Conservation (phyloP, 2,888 invertebrate species). For the Hydrotaea diabolus region DNA sequence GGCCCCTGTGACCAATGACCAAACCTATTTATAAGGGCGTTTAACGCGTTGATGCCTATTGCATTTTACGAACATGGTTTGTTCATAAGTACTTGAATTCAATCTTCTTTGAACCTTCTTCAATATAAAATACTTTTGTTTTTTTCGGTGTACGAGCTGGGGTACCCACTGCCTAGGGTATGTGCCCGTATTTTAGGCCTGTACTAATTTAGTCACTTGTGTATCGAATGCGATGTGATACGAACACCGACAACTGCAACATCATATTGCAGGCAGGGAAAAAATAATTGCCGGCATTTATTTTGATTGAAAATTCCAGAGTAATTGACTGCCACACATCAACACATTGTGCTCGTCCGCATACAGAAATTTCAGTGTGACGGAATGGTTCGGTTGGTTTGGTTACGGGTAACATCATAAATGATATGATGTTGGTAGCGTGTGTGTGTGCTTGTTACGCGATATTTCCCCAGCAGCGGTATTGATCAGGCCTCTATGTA, state of each 20-base stretch:
- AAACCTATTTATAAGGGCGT: too few relatives aligned
- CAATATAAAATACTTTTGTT: too few relatives aligned
- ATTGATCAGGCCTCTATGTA: not conserved
- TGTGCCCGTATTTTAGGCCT: not conserved
- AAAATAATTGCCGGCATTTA: constrained; percentile 69
- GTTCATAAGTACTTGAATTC: too few relatives aligned
- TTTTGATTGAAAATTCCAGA: constrained; percentile 70
- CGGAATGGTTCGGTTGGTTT: constrained; percentile 2
- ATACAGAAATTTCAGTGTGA: not conserved
- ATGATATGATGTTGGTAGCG: not conserved
- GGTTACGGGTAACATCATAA: constrained; percentile 3
- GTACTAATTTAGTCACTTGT: constrained; percentile 46
- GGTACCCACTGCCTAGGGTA: not conserved
- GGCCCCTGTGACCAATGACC: too few relatives aligned
- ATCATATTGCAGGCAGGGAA: not conserved
- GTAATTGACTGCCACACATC: constrained; percentile 67
- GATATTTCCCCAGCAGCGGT: not conserved
- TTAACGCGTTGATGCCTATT: too few relatives aligned
- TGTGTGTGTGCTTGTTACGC: too few relatives aligned
- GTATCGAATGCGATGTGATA: constrained; percentile 37
- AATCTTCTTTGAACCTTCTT: too few relatives aligned
- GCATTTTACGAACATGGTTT: too few relatives aligned
- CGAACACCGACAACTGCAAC: not conserved
- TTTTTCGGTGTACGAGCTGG: not conserved
- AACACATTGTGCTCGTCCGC: constrained; percentile 44